Conservation (phyloP, 2,888 invertebrate genomes). For the Tuta absoluta region DNA sequence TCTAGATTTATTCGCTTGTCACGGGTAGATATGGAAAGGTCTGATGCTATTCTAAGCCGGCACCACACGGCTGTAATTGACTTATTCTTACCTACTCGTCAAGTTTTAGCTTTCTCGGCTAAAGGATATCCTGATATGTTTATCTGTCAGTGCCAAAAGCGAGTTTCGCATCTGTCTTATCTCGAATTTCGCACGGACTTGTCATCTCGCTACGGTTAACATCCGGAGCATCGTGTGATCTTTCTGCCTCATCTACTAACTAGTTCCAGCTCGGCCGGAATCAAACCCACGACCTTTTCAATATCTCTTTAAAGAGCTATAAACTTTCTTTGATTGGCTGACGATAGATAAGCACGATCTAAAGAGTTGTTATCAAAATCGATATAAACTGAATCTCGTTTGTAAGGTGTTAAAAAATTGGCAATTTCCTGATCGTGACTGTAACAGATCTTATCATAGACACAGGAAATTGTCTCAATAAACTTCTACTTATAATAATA, state of each 20-base stretch:
- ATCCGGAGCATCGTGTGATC: constrained; percentile 29
- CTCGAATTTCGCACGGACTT: constrained; percentile 28
- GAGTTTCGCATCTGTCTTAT: constrained; percentile 14
- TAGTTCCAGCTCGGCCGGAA: constrained; percentile 22
- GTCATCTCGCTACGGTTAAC: constrained; percentile 24
- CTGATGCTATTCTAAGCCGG: no score
- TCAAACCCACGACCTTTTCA: constrained; percentile 10
- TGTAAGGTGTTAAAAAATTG: constrained; percentile 19
- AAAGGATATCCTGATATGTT: background rate
- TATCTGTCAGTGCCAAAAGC: background rate
- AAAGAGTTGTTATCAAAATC: constrained; percentile 7
- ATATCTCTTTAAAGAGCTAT: constrained; percentile 16
- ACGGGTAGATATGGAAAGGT: no score
- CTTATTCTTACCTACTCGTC: background rate
- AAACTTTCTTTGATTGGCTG: constrained; percentile 26
- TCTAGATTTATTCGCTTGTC: no score
- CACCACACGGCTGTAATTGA: no score
- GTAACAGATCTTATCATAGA: constrained; percentile 9
- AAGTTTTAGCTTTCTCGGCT: background rate
- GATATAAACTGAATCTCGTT: constrained; percentile 18
- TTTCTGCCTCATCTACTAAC: constrained; percentile 25
- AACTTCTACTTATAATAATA: constrained; percentile 1
- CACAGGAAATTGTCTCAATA: constrained; percentile 18
- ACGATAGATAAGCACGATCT: constrained; percentile 21
- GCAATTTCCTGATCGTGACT: constrained; percentile 15